phyloP scores from a whole-genome alignment of 1,140 invertebrate genomes.

The Conus ventricosus region DNA sequence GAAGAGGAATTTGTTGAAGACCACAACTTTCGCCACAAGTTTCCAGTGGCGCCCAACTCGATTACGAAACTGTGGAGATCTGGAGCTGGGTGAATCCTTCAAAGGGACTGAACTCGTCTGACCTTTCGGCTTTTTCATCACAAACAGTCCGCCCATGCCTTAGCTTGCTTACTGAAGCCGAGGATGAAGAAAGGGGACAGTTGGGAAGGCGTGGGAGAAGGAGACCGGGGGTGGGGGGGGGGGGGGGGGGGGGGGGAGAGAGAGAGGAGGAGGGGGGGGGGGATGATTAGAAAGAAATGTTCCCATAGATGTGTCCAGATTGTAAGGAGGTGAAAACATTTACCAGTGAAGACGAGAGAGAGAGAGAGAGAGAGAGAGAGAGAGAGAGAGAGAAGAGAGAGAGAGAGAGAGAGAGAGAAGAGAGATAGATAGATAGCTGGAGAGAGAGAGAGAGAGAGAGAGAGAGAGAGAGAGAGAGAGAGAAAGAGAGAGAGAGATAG shows the following conservation, averaged over 20 bases:
- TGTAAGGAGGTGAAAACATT: not conserved
- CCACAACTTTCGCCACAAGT: no score
- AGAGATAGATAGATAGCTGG: not conserved
- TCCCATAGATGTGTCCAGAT: not conserved
- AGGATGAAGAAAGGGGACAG: no score
- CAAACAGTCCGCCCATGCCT: no score
- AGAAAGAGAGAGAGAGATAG: not conserved
- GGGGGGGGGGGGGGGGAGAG: not conserved
- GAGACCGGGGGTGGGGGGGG: not conserved
- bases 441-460: not conserved
- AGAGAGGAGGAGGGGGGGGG: not conserved
- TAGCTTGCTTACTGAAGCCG: no score
- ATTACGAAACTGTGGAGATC: no score
- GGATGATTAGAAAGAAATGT: not conserved
- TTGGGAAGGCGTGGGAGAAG: not conserved
- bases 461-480: constrained; percentile 5
- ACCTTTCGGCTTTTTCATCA: no score
- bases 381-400: no score
- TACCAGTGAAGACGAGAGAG: not conserved
- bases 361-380: constrained; percentile 6
- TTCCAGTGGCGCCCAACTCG: no score
- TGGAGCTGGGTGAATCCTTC: no score
- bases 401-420: not conserved
- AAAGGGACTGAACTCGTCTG: no score
- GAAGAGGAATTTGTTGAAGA: no score